phyloP scores from a whole-genome alignment of 2,888 invertebrate species.

The Caradrina clavipalpis region DNA sequence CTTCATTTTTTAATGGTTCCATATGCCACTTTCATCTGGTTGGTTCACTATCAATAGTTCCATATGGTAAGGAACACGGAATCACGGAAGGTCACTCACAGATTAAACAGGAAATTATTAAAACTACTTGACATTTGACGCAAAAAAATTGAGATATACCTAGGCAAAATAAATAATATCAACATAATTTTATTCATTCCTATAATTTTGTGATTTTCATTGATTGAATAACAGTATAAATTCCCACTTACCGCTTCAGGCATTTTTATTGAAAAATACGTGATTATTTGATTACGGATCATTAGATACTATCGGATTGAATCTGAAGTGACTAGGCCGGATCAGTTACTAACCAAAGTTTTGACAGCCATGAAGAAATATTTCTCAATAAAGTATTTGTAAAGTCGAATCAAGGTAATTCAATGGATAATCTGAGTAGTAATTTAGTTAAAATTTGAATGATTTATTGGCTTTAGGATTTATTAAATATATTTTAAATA shows the following conservation, averaged over 20 bases:
- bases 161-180: too few species aligned
- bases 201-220: too few species aligned
- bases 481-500: slow-evolving; percentile 44
- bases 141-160: too few species aligned
- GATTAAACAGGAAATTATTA: too few species aligned
- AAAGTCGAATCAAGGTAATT: slow-evolving; percentile 43
- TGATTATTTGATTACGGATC: not conserved
- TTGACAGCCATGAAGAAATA: slow-evolving; percentile 38
- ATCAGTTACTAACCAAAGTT: slow-evolving; percentile 28
- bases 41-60: too few species aligned
- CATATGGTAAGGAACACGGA: too few species aligned
- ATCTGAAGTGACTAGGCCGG: slow-evolving; percentile 9
- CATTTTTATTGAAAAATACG: not conserved
- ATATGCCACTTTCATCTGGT: too few species aligned
- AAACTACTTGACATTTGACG: too few species aligned
- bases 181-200: too few species aligned
- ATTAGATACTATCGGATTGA: slow-evolving; percentile 1
- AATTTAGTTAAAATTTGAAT: slow-evolving; percentile 30
- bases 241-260: not conserved
- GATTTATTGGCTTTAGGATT: slow-evolving; percentile 55
- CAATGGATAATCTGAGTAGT: slow-evolving; percentile 7
- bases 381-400: slow-evolving; percentile 26
- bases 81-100: too few species aligned
- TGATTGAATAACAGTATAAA: too few species aligned
- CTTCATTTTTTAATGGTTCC: too few species aligned